These are phyloP conservation scores for Trissoscelio sp. DNA, from an alignment of 2,888 invertebrate species.

Conservation along the genomic window DNA sequence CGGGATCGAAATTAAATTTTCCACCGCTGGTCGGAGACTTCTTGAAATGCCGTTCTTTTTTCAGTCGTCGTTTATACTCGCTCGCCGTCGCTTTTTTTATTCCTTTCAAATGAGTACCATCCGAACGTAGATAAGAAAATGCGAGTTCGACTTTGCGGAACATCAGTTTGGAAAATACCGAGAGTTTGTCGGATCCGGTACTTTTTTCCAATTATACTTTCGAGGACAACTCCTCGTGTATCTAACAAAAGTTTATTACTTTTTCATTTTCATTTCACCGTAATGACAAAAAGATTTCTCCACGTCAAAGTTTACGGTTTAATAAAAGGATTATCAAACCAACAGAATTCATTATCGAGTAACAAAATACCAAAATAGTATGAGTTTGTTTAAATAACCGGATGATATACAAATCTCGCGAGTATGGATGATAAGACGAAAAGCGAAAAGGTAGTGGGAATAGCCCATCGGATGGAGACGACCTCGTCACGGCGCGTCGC, in stretches of 20 bases:
- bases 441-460: slow-evolving; percentile 9
- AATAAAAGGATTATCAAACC: slow-evolving; percentile 1
- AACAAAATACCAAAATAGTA: background rate
- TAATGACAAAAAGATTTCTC: slow-evolving; percentile 48
- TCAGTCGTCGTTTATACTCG: slow-evolving; percentile 60
- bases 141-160: slow-evolving; percentile 69
- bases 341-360: slow-evolving; percentile 20
- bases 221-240: slow-evolving; percentile 48
- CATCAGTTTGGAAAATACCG: slow-evolving; percentile 66
- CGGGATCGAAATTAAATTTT: slow-evolving; percentile 86
- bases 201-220: slow-evolving; percentile 65
- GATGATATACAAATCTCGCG: slow-evolving; percentile 6
- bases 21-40: slow-evolving; percentile 76
- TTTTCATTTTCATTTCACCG: slow-evolving; percentile 39
- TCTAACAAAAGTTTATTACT: slow-evolving; percentile 56
- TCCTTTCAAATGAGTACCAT: slow-evolving; percentile 66
- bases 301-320: slow-evolving; percentile 20
- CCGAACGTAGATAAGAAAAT: slow-evolving; percentile 69
- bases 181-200: slow-evolving; percentile 65
- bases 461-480: slow-evolving; percentile 42
- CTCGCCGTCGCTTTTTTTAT: slow-evolving; percentile 55
- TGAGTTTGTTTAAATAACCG: no score
- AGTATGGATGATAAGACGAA: slow-evolving; percentile 14
- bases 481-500: slow-evolving; percentile 64
- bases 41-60: slow-evolving; percentile 68